Evolutionary conservation across 2,797 vertebrate genomes (phyloP).

Genomic region (Tapirus indicus): DNA sequence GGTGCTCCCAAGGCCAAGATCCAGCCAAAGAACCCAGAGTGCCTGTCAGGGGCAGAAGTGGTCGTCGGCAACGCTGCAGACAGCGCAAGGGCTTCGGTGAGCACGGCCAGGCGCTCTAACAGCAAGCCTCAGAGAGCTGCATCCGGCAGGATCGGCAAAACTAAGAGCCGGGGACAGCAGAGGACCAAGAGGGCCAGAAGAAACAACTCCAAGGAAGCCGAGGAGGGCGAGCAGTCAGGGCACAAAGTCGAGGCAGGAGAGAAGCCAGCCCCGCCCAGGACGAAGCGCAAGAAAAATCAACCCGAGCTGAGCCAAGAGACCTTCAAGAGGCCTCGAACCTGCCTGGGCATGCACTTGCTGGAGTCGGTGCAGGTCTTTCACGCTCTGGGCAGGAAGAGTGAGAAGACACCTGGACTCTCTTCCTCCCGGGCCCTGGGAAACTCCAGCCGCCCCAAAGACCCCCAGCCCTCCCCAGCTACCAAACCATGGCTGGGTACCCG

Average conservation of each 20-base stretch:
- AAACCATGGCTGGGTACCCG: no score
- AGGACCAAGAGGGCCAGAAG: background rate
- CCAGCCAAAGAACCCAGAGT: background rate
- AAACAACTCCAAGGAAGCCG: background rate
- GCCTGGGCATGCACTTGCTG: no score
- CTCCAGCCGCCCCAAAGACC: no score
- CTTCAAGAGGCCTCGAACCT: no score
- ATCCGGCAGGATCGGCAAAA: background rate
- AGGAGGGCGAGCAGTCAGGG: background rate
- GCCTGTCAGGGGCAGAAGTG: background rate
- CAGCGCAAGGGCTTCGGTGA: background rate
- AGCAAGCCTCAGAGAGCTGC: slow-evolving; percentile 25
- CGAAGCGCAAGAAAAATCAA: no score
- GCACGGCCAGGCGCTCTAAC: background rate
- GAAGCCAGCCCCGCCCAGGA: no score
- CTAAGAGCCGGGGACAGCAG: background rate
- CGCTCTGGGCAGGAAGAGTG: no score
- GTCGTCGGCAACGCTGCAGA: background rate
- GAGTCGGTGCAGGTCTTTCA: no score
- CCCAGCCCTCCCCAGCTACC: no score
- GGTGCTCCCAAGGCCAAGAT: background rate
- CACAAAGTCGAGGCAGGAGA: slow-evolving; percentile 45
- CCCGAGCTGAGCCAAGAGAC: no score
- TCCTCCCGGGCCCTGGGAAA: no score
- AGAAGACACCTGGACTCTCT: no score